These are phyloP conservation scores for Cryptus armator DNA, from an alignment of 2,888 invertebrate genomes.

Conservation along the genomic window DNA sequence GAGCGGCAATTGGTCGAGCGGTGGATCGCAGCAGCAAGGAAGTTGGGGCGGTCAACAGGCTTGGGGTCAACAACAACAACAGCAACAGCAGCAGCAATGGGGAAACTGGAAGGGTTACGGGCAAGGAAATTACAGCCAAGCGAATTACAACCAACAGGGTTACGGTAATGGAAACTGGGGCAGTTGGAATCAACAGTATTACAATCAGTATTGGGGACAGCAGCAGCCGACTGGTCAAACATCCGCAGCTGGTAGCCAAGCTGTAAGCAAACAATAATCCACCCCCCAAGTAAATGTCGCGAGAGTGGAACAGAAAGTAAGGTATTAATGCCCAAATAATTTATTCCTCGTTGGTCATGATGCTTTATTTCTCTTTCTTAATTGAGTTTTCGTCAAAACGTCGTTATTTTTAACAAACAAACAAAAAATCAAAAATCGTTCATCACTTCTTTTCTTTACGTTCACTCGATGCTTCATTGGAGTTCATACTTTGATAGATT, in stretches of 20 bases:
- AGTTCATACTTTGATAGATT: neutral
- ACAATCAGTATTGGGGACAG: constrained; percentile 83
- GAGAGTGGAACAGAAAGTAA: constrained; percentile 80
- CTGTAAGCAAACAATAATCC: constrained; percentile 83
- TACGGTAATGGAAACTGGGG: constrained; percentile 83
- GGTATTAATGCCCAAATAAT: constrained; percentile 73
- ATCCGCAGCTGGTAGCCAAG: constrained; percentile 79
- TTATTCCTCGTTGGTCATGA: constrained; percentile 43
- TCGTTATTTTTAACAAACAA: neutral
- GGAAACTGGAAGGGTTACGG: constrained; percentile 82
- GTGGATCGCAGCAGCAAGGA: constrained; percentile 74
- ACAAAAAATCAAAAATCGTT: neutral
- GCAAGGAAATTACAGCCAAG: constrained; percentile 75
- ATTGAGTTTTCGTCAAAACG: neutral
- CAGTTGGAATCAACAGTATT: constrained; percentile 83
- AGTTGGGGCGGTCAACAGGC: constrained; percentile 72
- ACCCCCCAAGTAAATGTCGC: constrained; percentile 75
- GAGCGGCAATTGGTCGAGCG: constrained; percentile 70
- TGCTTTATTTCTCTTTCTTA: neutral
- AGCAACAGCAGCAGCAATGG: constrained; percentile 75
- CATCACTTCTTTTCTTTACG: neutral
- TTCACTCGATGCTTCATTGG: neutral
- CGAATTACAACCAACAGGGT: constrained; percentile 72
- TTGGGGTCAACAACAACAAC: constrained; percentile 75
- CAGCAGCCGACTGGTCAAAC: constrained; percentile 80